Evolutionary conservation across 2,797 vertebrate genomes (phyloP), one percentile per base, ranked within the genome.

Genomic region (Lepus townsendii): DNA sequence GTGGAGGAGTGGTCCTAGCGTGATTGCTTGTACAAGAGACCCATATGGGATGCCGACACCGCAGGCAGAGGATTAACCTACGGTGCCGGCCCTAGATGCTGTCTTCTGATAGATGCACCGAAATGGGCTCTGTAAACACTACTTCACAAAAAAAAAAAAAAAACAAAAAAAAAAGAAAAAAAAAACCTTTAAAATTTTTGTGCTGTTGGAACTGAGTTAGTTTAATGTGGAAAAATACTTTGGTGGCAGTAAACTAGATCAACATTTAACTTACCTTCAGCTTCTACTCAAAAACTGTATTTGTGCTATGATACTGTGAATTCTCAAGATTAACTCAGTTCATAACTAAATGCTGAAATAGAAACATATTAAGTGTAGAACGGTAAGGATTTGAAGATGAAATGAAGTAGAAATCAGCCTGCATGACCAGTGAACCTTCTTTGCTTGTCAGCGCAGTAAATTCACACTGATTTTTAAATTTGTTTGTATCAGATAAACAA

Each of bases 161-260:
- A 75, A 32, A 42, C 8, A 42, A 42, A 1, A 57, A 57, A 57
- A 57, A 19, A 90, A 42, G 42, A 42, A 42, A 1, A 57, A 57
- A 57, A 57, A 19, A 90, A 79, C 38, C 87, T 50, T n/a, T 52
- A 78, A 78, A 84, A 88, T 1, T 78, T 62, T 32, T 85, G 54
- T 85, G 32, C 26, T 76, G 8, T 50, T 77, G 14, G 69, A 78
- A 92, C 4, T 65, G 12, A 96, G 16, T 68, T 80, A 52, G 11
- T 65, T 78, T 86, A 54, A 91, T 79, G 66, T 57, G 20, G 22
- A 95, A 93, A 93, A 83, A 54, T 86, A 83, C 7, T 32, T 93
- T 68, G 77, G 35, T 71, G 87, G 78, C 69, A 83, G 71, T 22
- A 84, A 77, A 88, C 89, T n/a, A 89, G 54, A 89, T 90, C 60